These are phyloP conservation scores for Drosophila dunni DNA, from an alignment of 1,140 invertebrate genomes.

Conservation along the genomic window DNA sequence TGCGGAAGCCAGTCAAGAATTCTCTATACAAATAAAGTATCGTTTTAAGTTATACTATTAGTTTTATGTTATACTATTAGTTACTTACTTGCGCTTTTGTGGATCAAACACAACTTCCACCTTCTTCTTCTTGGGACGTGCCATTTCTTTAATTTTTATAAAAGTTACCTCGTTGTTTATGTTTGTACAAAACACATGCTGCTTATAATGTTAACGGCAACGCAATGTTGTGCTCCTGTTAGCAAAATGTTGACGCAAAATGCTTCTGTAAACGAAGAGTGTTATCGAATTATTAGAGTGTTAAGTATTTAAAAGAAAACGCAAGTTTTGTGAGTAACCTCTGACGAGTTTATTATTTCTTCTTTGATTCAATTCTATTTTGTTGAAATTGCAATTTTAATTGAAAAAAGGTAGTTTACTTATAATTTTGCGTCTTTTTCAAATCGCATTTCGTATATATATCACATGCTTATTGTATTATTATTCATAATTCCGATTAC, in stretches of 20 bases:
- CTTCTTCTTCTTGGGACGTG: constrained; percentile 86
- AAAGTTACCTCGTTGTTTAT: constrained; percentile 59
- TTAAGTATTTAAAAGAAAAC: not conserved
- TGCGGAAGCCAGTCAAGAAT: constrained; percentile 91
- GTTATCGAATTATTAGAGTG: not conserved
- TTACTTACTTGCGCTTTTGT: constrained; percentile 86
- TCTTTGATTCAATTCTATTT: constrained; percentile 11
- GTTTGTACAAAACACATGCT: constrained; percentile 45
- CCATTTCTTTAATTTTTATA: constrained; percentile 48
- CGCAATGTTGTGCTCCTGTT: not conserved
- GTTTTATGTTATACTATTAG: too few relatives aligned
- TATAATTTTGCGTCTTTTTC: constrained; percentile 63
- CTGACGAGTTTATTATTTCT: too few relatives aligned
- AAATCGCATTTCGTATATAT: constrained; percentile 75
- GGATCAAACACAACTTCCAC: constrained; percentile 87
- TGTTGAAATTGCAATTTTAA: constrained; percentile 38
- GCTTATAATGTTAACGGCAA: constrained; percentile 3
- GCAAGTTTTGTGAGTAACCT: too few relatives aligned
- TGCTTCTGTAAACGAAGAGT: not conserved
- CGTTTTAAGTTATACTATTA: too few relatives aligned
- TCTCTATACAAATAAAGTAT: constrained; percentile 85
- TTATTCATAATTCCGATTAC: constrained; percentile 53
- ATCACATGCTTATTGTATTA: constrained; percentile 77
- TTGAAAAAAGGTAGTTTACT: constrained; percentile 23
- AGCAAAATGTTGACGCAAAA: not conserved